A percentile compares a stretch with the other conserved stretches of the same genome.
Evolutionary conservation across 2,113 vertebrate genomes (phyloP).

Genomic region (Rhynchomys soricoides): DNA sequence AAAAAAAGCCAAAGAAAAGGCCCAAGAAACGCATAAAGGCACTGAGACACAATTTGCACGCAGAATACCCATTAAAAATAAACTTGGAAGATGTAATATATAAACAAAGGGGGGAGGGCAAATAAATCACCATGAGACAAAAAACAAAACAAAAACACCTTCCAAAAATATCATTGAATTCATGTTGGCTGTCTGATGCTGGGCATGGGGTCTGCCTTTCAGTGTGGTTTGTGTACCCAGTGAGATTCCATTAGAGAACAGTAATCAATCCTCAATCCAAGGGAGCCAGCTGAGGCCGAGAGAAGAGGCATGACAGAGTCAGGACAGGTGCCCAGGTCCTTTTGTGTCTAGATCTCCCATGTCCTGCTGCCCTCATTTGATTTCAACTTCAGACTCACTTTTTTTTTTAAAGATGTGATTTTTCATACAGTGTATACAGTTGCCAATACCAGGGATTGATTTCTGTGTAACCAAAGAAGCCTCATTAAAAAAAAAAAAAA

Average conservation of each 20-base stretch:
- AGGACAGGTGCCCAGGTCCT: background rate
- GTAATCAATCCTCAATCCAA: background rate
- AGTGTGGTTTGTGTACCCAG: background rate
- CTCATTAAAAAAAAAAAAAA: conserved; percentile 15
- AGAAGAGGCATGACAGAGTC: background rate
- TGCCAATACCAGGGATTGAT: background rate
- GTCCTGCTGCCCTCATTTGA: background rate
- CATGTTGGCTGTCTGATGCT: background rate
- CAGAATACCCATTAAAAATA: background rate
- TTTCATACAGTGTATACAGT: background rate
- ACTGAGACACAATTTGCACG: background rate
- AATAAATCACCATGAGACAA: background rate
- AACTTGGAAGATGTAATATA: background rate
- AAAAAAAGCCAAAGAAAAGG: background rate
- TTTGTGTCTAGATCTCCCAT: background rate
- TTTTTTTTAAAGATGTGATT: background rate
- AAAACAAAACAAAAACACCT: background rate
- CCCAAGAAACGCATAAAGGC: background rate
- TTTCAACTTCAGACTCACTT: background rate
- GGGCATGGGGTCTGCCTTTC: background rate
- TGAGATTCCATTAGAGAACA: background rate
- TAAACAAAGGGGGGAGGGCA: background rate
- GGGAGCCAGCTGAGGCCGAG: background rate
- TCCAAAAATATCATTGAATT: background rate
- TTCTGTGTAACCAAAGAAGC: background rate